Percentiles rank a stretch among this genome's conserved stretches.
phyloP scores from a whole-genome alignment of 2,113 vertebrate species.

The Alethe castanea region DNA sequence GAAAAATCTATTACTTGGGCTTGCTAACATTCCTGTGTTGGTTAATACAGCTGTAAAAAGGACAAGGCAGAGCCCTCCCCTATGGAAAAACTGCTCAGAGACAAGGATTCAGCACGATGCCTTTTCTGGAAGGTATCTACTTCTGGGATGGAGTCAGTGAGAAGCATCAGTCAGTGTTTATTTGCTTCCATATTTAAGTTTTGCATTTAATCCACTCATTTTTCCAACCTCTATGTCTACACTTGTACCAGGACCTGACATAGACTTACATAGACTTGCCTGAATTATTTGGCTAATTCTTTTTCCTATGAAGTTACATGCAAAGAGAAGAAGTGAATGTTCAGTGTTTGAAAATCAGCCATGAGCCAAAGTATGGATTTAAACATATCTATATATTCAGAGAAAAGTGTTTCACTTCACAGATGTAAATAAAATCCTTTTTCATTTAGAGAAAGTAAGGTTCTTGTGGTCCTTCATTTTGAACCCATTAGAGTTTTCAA shows the following conservation, averaged over 20 bases:
- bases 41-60: neutral
- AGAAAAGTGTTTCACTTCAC: neutral
- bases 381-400: neutral
- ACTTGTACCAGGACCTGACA: neutral
- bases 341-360: neutral
- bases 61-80: neutral
- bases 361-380: neutral
- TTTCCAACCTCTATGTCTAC: neutral
- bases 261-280: neutral
- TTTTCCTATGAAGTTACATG: neutral
- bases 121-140: neutral
- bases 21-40: neutral
- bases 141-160: neutral
- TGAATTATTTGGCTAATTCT: neutral
- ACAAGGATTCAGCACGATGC: neutral
- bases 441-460: slow-evolving; percentile 35
- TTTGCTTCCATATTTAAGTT: neutral
- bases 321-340: neutral
- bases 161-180: neutral
- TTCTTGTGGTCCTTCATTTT: slow-evolving; percentile 38
- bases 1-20: slow-evolving; percentile 13
- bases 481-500: slow-evolving; percentile 51
- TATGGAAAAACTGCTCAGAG: neutral
- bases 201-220: neutral
- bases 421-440: slow-evolving; percentile 2